Base-by-base conservation (phyloP, 2,888 invertebrate species). In the Yponomeuta plumbellus region DNA sequence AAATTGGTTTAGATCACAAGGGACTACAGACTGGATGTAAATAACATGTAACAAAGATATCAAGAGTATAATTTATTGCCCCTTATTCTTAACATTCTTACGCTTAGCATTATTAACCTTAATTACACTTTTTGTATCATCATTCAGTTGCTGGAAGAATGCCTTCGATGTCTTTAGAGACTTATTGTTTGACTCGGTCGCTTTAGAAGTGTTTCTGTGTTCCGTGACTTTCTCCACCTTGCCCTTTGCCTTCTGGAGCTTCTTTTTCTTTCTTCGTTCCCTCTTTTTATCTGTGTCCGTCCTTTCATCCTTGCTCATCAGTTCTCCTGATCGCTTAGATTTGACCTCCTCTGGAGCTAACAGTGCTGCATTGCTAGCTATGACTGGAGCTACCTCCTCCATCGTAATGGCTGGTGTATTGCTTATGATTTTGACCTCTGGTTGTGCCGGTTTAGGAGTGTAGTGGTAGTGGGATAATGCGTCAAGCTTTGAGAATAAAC, bases 361-460 rank as follows among this genome's bases (percentile, higher is more conserved):
- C 56, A 98, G 83, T 1, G 95, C 92, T 4, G 96, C 96, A 83
- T 97, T 96, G 76, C 96, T 97, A 0, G 95, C 93, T n/a, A 95
- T 94, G 8, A 97, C 92, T 0, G 99, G 99, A 0, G 98, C 97
- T 10, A 98, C 98, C 86, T 99, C 99, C 85, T 99, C 99, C 94
- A 98, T 96, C 40, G 92, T 93, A 65, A 99, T 94, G 0, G 98
- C 97, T 1, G 99, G 97, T 70, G 97, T 92, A 80, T 99, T 99
- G 68, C 94, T 96, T 6, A 99, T 93, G 68, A 99, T 95, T 86
- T 96, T 97, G 1, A 98, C 91, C 76, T 99, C 99, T 0, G 98
- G 96, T 68, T 94, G 93, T 0, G 95, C 94, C 67, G 94, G 93
- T 90, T 95, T 97, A 0, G 99, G 99, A 61, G 98, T 98, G 77